A percentile compares a stretch with the other conserved stretches of the same genome.
phyloP scores from a whole-genome alignment of 2,797 vertebrate species.

The Linurgus olivaceus region DNA sequence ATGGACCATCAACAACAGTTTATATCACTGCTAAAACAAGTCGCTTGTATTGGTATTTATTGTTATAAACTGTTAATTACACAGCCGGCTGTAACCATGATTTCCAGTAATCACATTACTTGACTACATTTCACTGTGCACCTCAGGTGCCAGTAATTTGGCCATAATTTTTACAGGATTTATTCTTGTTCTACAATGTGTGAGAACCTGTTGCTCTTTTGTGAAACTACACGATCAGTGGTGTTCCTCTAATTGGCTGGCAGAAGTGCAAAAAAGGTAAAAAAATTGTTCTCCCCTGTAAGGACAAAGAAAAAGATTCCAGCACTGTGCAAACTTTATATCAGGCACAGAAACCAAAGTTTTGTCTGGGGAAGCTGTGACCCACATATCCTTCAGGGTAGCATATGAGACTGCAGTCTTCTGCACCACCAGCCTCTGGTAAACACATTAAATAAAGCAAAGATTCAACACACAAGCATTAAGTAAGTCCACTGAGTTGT shows the following conservation, averaged over 20 bases:
- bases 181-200: constrained; percentile 15
- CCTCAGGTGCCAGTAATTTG: constrained; percentile 45
- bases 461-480: constrained; percentile 37
- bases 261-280: background rate
- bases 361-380: background rate
- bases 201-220: background rate
- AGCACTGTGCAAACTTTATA: background rate
- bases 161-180: constrained; percentile 48
- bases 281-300: background rate
- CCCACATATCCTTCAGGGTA: background rate
- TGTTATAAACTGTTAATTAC: constrained; percentile 51
- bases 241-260: constrained; percentile 19
- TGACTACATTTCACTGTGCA: constrained; percentile 43
- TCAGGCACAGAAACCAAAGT: background rate
- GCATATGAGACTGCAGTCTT: background rate
- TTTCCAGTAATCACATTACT: constrained; percentile 62
- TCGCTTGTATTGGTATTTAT: constrained; percentile 51
- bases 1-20: constrained; percentile 1
- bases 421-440: background rate
- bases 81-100: constrained; percentile 45
- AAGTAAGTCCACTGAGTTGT: constrained; percentile 42
- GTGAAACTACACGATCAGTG: background rate
- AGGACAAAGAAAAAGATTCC: background rate
- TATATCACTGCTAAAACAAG: constrained; percentile 33
- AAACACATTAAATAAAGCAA: constrained; percentile 49